Base-by-base conservation (phyloP, 2,888 invertebrate species). In the Ethmia dodecea region DNA sequence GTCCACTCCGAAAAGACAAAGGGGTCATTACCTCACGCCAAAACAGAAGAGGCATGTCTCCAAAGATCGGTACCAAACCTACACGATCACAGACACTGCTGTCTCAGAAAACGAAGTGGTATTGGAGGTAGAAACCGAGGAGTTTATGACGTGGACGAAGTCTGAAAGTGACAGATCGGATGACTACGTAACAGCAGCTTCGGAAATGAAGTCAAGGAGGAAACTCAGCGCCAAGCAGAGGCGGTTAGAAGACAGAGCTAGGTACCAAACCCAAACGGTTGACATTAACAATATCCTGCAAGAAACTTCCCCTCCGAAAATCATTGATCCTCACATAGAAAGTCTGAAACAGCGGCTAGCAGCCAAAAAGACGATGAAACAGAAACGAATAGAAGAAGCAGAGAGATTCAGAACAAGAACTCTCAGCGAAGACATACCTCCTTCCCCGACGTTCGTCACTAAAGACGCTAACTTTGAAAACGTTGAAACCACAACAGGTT, bases 11-110 rank as follows among this genome's bases (percentile, higher is more conserved):
- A 92, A 91, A 47, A 91, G 89, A 53, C 86, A 86, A 15, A 70
- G 79, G 34, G 78, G 78, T 1, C 69, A 77, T 27, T 84, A 78
- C 32, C 59, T 93, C 38, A 94, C 94, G 0, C 93, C 94, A 0
- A 94, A 93, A 67, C 94, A 94, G 60, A 92, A 92, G 56, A 81
- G 95, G 25, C 90, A 90, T 47, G 69, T 92, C 22, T 89, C 92
- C 1, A 93, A 93, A 60, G 94, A 95, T 52, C 89, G 95, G 40
- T 94, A 91, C 62, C 93, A 92, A 63, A 95, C 95, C 0, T 95
- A 95, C 60, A 94, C 94, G 0, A 93, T 95, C 25, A 91, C 90
- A 0, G 91, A 90, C 35, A 66, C 64, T 2, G n/a, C n/a, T n/a
- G 67, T 63, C 1, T 52, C 72, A 0, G 79, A 75, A 28, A 60